These are phyloP conservation scores for Metacarcinus magister DNA, from an alignment of 2,888 invertebrate species.

Conservation along the genomic window DNA sequence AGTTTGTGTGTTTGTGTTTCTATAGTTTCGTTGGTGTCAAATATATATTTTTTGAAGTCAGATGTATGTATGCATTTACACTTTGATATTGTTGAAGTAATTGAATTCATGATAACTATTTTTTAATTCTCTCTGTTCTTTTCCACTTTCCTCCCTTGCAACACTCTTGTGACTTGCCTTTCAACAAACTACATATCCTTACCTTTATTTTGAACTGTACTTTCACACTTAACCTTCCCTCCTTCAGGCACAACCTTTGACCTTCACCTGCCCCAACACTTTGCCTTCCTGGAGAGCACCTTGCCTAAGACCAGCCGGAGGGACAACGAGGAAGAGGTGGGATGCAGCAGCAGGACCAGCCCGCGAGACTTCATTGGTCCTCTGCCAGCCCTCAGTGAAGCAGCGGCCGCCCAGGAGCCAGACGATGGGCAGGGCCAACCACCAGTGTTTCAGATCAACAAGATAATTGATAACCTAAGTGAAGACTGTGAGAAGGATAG, in stretches of 20 bases:
- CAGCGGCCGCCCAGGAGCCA: background rate
- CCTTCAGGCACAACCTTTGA: slow-evolving; percentile 76
- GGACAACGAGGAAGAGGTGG: slow-evolving; percentile 62
- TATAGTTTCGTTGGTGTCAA: no score
- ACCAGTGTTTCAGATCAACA: slow-evolving; percentile 67
- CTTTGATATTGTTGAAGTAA: no score
- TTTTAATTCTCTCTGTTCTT: no score
- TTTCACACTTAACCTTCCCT: background rate
- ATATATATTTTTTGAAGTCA: no score
- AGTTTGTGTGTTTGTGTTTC: no score
- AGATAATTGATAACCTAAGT: slow-evolving; percentile 68
- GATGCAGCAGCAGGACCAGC: slow-evolving; percentile 61
- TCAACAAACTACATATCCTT: no score
- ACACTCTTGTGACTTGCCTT: no score
- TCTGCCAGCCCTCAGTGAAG: background rate
- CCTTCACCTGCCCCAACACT: slow-evolving; percentile 70
- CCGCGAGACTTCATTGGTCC: slow-evolving; percentile 66
- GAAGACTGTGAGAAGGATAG: slow-evolving; percentile 67
- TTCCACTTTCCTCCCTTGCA: no score
- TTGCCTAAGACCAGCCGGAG: slow-evolving; percentile 57
- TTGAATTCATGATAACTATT: no score
- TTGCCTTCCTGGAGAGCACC: slow-evolving; percentile 66
- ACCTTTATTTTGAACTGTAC: background rate
- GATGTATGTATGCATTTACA: no score
- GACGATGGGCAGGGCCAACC: slow-evolving; percentile 43